Percentiles rank a stretch among this genome's conserved stretches.
These are phyloP conservation scores for Lymantria monacha DNA, from an alignment of 2,888 invertebrate species.

Conservation along the genomic window DNA sequence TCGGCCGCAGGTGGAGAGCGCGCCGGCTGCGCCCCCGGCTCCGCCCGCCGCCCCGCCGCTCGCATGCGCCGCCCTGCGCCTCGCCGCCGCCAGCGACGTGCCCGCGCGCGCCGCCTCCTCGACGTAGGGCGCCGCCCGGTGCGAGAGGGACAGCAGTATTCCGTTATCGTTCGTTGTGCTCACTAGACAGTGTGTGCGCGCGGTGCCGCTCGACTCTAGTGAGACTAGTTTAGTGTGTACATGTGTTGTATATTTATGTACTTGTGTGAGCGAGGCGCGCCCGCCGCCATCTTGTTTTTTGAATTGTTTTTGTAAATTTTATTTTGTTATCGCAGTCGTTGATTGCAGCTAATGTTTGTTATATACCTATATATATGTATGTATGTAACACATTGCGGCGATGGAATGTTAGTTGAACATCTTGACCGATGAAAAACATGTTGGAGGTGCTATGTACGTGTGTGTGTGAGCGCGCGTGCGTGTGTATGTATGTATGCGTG, in stretches of 20 bases:
- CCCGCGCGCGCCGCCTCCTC: conserved; percentile 16
- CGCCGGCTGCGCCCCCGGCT: conserved; percentile 69
- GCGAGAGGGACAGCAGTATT: too few species aligned
- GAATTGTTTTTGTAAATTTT: conserved; percentile 40
- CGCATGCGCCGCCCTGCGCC: conserved; percentile 60
- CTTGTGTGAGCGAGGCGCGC: conserved; percentile 1
- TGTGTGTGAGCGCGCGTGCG: conserved; percentile 9
- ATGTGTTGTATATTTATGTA: conserved; percentile 27
- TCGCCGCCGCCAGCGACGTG: conserved; percentile 51
- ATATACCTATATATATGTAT: conserved; percentile 14
- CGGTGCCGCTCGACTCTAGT: conserved; percentile 52
- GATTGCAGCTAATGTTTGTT: conserved; percentile 34
- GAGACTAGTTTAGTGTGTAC: conserved; percentile 44
- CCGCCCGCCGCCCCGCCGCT: conserved; percentile 58
- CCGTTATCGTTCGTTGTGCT: background rate
- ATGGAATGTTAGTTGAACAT: conserved; percentile 29
- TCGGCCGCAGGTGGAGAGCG: conserved; percentile 22
- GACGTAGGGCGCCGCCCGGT: conserved; percentile 11
- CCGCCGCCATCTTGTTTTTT: conserved; percentile 23
- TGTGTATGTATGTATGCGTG: conserved; percentile 12
- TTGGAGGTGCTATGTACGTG: conserved; percentile 52
- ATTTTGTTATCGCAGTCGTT: conserved; percentile 36
- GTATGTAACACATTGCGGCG: conserved; percentile 17
- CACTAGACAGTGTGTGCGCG: conserved; percentile 9
- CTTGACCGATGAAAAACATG: conserved; percentile 50